A percentile compares a stretch with the other conserved stretches of the same genome.
phyloP scores from a whole-genome alignment of 2,797 vertebrate genomes.

The Myotis myotis region DNA sequence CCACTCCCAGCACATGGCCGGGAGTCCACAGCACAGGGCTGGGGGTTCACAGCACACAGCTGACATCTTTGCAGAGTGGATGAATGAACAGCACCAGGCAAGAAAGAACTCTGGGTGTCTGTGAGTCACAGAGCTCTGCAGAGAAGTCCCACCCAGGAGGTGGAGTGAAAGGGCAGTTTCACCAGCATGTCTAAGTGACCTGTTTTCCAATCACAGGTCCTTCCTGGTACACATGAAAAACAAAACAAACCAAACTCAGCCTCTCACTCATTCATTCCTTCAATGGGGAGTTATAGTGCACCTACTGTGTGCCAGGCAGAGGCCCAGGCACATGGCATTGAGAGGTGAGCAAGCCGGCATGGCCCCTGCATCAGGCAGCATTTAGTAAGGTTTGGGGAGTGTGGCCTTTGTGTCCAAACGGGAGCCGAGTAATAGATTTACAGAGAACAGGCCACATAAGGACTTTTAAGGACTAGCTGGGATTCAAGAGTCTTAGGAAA shows the following conservation, averaged over 20 bases:
- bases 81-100: background rate
- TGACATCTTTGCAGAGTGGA: background rate
- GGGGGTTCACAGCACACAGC: background rate
- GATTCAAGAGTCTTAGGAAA: background rate
- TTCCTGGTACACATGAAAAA: background rate
- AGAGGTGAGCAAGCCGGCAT: background rate
- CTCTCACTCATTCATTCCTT: background rate
- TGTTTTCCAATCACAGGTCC: background rate
- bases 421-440: background rate
- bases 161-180: background rate
- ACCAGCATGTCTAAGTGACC: background rate
- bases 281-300: background rate
- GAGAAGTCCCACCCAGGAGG: background rate
- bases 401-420: background rate
- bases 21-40: background rate
- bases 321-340: background rate
- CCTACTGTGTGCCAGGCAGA: background rate
- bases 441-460: background rate
- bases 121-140: background rate
- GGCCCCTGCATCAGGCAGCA: accelerated
- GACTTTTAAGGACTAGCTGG: background rate
- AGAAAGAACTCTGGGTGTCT: background rate
- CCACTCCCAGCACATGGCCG: background rate
- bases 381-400: background rate
- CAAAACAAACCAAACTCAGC: background rate